Percentiles rank a stretch among this genome's conserved stretches.
Evolutionary conservation across 2,113 vertebrate genomes (phyloP).

Genomic region (Nothoprocta perdicaria): DNA sequence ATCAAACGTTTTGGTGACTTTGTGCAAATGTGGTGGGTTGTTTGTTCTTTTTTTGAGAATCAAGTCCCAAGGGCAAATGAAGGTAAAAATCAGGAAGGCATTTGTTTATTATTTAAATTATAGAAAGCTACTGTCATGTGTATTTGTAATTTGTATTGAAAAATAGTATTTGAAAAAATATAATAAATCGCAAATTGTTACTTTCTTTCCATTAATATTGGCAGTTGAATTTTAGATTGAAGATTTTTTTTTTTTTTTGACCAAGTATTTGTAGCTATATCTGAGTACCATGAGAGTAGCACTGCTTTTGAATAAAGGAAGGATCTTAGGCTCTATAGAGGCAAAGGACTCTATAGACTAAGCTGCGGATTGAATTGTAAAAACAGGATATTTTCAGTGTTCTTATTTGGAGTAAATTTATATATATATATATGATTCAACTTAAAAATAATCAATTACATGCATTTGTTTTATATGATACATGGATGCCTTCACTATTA

Average conservation of each 20-base stretch:
- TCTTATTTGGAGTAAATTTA: neutral
- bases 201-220: neutral
- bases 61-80: neutral
- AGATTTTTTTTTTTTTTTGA: neutral
- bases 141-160: neutral
- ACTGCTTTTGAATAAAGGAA: neutral
- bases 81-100: neutral
- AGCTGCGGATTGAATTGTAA: neutral
- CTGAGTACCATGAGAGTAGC: neutral
- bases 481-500: neutral
- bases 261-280: neutral
- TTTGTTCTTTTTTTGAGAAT: neutral
- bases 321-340: neutral
- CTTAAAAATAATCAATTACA: neutral
- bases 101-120: neutral
- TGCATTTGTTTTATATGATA: neutral
- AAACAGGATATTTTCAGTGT: neutral
- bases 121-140: neutral
- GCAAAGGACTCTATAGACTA: neutral
- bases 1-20: neutral
- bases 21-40: neutral
- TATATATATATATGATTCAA: neutral
- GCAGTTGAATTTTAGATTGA: neutral
- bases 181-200: neutral
- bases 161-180: neutral